Evolutionary conservation across 2,888 invertebrate species (phyloP).

Genomic region (Stenurella melanura): DNA sequence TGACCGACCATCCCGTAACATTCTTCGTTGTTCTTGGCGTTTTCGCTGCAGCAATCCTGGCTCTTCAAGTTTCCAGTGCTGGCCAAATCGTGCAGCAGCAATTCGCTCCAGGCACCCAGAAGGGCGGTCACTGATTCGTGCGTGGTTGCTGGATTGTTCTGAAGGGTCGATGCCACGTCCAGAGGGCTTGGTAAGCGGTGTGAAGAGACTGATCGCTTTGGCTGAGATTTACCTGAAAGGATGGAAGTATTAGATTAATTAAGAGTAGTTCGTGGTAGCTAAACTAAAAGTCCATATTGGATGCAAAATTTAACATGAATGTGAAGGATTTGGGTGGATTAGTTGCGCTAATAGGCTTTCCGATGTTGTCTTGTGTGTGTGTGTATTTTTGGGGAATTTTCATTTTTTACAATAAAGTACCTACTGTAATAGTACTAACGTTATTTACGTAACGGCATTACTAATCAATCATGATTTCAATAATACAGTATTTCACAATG

Average conservation of each 20-base stretch:
- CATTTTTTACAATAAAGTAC: too few relatives aligned
- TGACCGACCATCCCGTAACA: conserved; percentile 75
- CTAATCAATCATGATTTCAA: too few relatives aligned
- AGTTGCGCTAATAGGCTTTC: too few relatives aligned
- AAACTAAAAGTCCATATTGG: too few relatives aligned
- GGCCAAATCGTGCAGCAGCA: conserved; percentile 83
- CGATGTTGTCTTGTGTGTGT: too few relatives aligned
- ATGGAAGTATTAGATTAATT: conserved; percentile 25
- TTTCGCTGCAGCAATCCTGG: conserved; percentile 73
- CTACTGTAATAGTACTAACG: too few relatives aligned
- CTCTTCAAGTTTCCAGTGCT: conserved; percentile 79
- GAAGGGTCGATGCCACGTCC: conserved; percentile 77
- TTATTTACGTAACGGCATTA: too few relatives aligned
- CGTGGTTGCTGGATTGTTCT: conserved; percentile 75
- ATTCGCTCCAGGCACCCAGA: conserved; percentile 87
- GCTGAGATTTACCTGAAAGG: conserved; percentile 72
- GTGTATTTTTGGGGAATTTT: too few relatives aligned
- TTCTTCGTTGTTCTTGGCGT: conserved; percentile 74
- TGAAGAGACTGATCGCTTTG: conserved; percentile 75
- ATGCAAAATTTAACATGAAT: too few relatives aligned
- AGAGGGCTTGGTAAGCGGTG: conserved; percentile 80
- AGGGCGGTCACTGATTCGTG: conserved; percentile 87
- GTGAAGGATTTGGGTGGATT: too few relatives aligned
- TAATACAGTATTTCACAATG: too few relatives aligned
- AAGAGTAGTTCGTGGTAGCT: too few relatives aligned